Percentiles rank a stretch among this genome's conserved stretches.
Conservation (phyloP, 2,797 vertebrate genomes). For the Trichosurus vulpecula region DNA sequence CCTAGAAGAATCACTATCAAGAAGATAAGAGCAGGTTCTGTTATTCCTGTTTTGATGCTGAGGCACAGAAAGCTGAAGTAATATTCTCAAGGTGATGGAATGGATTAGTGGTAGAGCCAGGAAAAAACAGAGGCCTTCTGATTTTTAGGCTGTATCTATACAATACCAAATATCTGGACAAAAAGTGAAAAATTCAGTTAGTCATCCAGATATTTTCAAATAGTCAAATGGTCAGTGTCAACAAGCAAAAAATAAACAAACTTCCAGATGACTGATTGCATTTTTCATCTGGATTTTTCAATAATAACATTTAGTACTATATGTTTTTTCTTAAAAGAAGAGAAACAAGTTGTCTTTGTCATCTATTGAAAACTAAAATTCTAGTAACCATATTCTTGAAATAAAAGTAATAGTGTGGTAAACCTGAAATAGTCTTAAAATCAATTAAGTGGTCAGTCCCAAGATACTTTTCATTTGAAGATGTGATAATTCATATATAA, state of each 20-base stretch:
- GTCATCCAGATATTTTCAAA: background rate
- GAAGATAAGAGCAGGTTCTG: background rate
- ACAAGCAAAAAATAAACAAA: constrained; percentile 20
- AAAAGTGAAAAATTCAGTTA: constrained; percentile 42
- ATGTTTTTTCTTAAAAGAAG: constrained; percentile 7
- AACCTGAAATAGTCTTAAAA: constrained; percentile 22
- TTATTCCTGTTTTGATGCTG: constrained; percentile 27
- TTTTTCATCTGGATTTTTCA: constrained; percentile 36
- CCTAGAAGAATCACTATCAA: constrained; percentile 19
- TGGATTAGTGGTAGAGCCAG: background rate
- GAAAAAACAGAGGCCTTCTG: constrained; percentile 19
- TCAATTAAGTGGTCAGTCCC: constrained; percentile 29
- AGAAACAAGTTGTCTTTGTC: background rate
- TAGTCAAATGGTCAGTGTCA: background rate
- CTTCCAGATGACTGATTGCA: background rate
- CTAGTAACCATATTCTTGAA: background rate
- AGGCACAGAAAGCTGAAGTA: constrained; percentile 14
- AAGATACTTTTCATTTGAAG: constrained; percentile 5
- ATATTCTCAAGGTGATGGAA: constrained; percentile 14
- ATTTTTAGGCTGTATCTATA: constrained; percentile 19
- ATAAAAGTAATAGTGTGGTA: constrained; percentile 2
- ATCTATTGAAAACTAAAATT: background rate
- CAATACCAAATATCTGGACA: background rate
- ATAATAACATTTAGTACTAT: background rate
- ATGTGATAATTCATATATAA: constrained; percentile 38